A percentile compares a stretch with the other conserved stretches of the same genome.
Conservation (phyloP, 2,797 vertebrate genomes). For the Huso huso region DNA sequence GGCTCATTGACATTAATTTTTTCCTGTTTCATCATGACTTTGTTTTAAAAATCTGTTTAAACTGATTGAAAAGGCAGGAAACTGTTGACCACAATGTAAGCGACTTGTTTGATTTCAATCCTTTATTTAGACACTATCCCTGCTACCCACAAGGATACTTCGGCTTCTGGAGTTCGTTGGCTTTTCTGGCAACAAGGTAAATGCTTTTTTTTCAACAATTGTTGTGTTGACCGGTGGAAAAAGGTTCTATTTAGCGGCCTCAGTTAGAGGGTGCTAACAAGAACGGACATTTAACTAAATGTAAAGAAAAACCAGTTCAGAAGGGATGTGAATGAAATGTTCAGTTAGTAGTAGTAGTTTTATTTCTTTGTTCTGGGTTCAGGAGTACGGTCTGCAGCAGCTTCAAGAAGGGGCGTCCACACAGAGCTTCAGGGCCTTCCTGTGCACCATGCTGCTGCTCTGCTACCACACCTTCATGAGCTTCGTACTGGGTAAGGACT, state of each 20-base stretch:
- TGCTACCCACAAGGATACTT: slow-evolving; percentile 86
- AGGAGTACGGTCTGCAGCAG: slow-evolving; percentile 90
- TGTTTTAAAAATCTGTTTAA: too few species aligned
- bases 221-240: too few species aligned
- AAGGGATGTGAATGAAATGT: too few species aligned
- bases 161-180: slow-evolving; percentile 90
- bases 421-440: slow-evolving; percentile 83
- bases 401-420: slow-evolving; percentile 81
- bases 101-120: slow-evolving; percentile 12
- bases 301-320: too few species aligned
- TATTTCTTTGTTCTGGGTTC: slow-evolving; percentile 23
- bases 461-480: slow-evolving; percentile 99
- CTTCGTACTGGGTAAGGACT: slow-evolving; percentile 83
- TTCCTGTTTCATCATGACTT: too few species aligned
- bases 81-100: too few species aligned
- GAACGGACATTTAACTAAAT: too few species aligned
- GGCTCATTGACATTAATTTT: too few species aligned
- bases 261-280: too few species aligned
- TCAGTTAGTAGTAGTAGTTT: too few species aligned
- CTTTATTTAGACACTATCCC: slow-evolving; percentile 76
- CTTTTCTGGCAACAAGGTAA: slow-evolving; percentile 95
- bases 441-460: slow-evolving; percentile 93
- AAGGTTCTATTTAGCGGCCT: too few species aligned
- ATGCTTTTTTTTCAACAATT: slow-evolving; percentile 9
- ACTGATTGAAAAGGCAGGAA: too few species aligned